phyloP scores from a whole-genome alignment of 2,113 vertebrate genomes.

The Eptesicus fuscus region DNA sequence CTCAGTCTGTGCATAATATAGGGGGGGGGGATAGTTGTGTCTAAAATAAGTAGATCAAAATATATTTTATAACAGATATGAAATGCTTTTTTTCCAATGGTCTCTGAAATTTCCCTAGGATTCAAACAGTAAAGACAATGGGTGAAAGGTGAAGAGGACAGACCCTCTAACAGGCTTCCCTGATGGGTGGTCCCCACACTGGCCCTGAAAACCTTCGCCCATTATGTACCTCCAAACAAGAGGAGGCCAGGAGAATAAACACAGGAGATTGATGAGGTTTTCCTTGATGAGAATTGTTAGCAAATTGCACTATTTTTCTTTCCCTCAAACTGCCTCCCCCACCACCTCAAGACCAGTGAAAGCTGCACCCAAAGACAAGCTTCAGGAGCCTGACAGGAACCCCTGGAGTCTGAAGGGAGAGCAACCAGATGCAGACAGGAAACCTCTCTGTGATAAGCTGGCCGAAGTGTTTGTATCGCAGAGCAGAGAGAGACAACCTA shows the following conservation, averaged over 20 bases:
- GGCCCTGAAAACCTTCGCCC: not conserved
- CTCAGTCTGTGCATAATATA: not conserved
- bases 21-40: not conserved
- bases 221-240: not conserved
- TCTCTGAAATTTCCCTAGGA: not conserved
- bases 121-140: not conserved
- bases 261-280: not conserved
- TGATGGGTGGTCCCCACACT: not conserved
- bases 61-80: not conserved
- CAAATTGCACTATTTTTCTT: not conserved
- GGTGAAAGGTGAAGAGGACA: not conserved
- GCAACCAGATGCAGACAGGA: not conserved
- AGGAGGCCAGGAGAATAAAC: not conserved
- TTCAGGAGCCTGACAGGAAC: not conserved
- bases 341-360: not conserved
- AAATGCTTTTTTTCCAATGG: not conserved
- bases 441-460: not conserved
- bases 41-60: not conserved
- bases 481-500: not conserved
- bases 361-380: not conserved
- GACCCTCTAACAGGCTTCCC: not conserved
- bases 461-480: not conserved
- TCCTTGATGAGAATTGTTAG: not conserved
- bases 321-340: accelerated
- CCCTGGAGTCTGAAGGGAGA: not conserved